Percentiles rank a stretch among this genome's conserved stretches.
Evolutionary conservation across 2,113 vertebrate genomes (phyloP).

Genomic region (Vireo altiloquus): DNA sequence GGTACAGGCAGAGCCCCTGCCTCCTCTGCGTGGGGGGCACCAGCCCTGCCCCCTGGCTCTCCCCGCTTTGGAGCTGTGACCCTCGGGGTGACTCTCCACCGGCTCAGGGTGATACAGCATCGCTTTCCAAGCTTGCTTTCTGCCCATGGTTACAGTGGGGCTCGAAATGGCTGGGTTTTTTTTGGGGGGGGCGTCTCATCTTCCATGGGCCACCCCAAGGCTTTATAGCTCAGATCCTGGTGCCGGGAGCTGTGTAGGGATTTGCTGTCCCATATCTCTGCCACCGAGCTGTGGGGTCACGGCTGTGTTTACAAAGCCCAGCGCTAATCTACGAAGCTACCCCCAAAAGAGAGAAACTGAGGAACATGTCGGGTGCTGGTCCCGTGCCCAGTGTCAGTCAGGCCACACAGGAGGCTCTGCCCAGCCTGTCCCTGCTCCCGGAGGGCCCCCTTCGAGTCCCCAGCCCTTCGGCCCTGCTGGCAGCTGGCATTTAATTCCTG

Average conservation of each 20-base stretch:
- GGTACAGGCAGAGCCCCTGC: not conserved
- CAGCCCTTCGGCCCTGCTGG: not conserved
- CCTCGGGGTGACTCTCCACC: not conserved
- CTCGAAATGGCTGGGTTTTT: not conserved
- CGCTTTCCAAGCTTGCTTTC: not conserved
- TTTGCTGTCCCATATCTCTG: not conserved
- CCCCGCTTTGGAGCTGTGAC: not conserved
- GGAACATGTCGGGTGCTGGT: not conserved
- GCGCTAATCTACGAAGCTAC: not conserved
- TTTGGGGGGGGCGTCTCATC: too few species aligned
- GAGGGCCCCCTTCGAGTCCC: not conserved
- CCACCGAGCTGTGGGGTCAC: not conserved
- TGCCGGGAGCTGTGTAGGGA: not conserved
- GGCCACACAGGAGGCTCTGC: not conserved
- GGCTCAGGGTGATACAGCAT: not conserved
- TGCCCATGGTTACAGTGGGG: not conserved
- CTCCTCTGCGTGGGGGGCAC: not conserved
- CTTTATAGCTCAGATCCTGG: not conserved
- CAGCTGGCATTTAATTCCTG: slow-evolving; percentile 43
- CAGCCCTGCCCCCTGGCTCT: not conserved
- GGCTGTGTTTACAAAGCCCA: not conserved
- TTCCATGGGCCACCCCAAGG: not conserved
- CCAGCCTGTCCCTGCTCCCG: not conserved
- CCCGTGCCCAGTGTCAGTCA: rapidly evolving
- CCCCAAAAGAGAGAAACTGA: not conserved